Conservation (phyloP, 2,113 vertebrate species). For the Podarcis muralis region DNA sequence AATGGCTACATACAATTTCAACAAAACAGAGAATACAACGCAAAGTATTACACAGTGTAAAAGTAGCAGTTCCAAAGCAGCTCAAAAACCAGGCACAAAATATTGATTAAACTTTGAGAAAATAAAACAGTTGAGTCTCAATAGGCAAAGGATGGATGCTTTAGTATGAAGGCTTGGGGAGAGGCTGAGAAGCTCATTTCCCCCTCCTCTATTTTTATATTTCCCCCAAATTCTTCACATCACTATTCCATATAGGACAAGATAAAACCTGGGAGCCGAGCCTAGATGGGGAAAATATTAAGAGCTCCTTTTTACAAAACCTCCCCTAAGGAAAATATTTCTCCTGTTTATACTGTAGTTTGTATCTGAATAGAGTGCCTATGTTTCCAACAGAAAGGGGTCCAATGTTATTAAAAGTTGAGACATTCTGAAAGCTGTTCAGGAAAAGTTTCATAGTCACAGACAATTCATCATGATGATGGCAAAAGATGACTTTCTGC, state of each 20-base stretch:
- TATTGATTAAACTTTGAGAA: too few relatives aligned
- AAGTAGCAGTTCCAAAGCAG: too few relatives aligned
- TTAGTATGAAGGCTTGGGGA: too few relatives aligned
- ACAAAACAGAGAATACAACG: too few relatives aligned
- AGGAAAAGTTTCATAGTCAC: neutral
- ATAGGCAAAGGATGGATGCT: too few relatives aligned
- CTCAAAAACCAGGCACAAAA: neutral
- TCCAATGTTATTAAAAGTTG: neutral
- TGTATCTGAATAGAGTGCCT: neutral
- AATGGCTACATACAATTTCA: too few relatives aligned
- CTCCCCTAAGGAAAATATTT: neutral
- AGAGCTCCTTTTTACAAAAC: neutral
- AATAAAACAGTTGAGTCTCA: too few relatives aligned
- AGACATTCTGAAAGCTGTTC: neutral
- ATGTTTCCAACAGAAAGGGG: neutral
- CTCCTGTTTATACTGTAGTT: neutral
- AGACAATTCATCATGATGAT: neutral
- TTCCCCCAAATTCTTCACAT: too few relatives aligned
- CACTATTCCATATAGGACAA: too few relatives aligned
- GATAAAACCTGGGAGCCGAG: neutral
- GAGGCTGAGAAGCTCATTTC: too few relatives aligned
- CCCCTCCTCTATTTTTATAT: too few relatives aligned
- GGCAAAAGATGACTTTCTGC: neutral
- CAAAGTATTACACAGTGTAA: too few relatives aligned
- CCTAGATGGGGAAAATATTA: neutral